Base-by-base conservation (phyloP, 1,140 invertebrate genomes). In the Nylanderia fulva region DNA sequence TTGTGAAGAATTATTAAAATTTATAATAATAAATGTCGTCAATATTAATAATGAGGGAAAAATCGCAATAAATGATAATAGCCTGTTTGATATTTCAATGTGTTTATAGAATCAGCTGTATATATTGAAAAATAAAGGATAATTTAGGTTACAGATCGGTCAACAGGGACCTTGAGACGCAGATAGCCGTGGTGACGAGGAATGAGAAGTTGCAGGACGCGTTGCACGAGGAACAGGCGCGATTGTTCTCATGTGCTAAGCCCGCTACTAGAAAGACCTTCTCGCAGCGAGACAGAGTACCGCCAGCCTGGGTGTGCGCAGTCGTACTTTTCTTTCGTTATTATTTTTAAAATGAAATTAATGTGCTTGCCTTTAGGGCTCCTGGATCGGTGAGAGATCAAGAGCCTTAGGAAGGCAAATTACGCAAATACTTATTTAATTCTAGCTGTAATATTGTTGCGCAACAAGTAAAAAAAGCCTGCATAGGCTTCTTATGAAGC, bases 131-230 rank as follows among this genome's bases (percentile, higher is more conserved):
- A 80, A 66, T 76, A 39, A 80, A 48, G 45, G 4, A 88, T 91
- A 79, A 7, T 88, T 85, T 39, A 96, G 95, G 95, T 7, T 95
- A 95, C 52, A 95, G 97, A 72, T 99, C 99, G 0, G 98, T 99
- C 0, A 96, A 97, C 88, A 96, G 98, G 68, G 99, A 99, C 94
- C 95, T 99, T 5, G 99, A 99, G 95, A 98, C 97, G 11, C 99
- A 99, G 94, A 95, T 99, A 7, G 97, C 97, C 29, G 94, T 99
- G 33, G 95, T 99, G 8, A 99, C 99, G 0, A 95, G 95, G 60
- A 98, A 99, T 92, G 91, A 95, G 76, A 93, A 96, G 15, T 95
- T 99, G 24, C 97, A 97, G 93, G 93, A 96, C 63, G 94, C 95
- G 27, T 93, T 99, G 18, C 95, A 97, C 84, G 90, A 95, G 1